Evolutionary conservation across 1,140 invertebrate species (phyloP), one percentile per base, ranked within the genome.

Genomic region (Potamilus streckersoni): DNA sequence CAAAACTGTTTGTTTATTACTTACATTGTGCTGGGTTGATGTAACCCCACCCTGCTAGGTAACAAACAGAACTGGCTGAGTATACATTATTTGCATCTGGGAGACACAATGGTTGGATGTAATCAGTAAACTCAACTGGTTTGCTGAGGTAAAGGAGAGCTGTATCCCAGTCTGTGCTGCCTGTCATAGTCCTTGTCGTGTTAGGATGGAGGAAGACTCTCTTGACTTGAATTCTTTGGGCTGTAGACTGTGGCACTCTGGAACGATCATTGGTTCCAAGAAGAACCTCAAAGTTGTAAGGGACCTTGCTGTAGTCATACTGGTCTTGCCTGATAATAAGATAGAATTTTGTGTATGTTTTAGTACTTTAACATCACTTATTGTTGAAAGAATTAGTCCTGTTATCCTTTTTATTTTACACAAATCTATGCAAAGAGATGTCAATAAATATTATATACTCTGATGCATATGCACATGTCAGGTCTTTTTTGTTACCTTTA

Each of bases 41-140:
- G 19, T 66, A 72, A 3, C 96, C 96, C 95, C 95, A 97, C 2
- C 96, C 96, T 1, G 95, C 95, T 1, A 96, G 94, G 38, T 96
- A 93, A 87, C 96, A 96, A 13, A 77, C 63, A 14, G 82, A 80
- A 13, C 65, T 78, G 23, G 69, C 56, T 12, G 80, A 69, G 65
- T 78, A 78, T 12, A 55, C 63, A 73, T 84, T 57, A 88, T 82
- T 57, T 12, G 76, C 15, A 89, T 82, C 3, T 94, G 95, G 90
- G 94, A 96, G 78, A 95, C 94, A 2, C 94, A 85, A 73, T 0
- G 86, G 85, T 85, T 90, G 93, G 6, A 95, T 93, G 74, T 90
- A 86, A 78, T 89, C 92, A 1, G 92, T 92, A 87, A 92, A 94
- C 12, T 80, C 64, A 2, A 95, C 93, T 16, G 92, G 93, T 31